phyloP scores from a whole-genome alignment of 2,888 invertebrate genomes.

The Subacronicta megacephala region DNA sequence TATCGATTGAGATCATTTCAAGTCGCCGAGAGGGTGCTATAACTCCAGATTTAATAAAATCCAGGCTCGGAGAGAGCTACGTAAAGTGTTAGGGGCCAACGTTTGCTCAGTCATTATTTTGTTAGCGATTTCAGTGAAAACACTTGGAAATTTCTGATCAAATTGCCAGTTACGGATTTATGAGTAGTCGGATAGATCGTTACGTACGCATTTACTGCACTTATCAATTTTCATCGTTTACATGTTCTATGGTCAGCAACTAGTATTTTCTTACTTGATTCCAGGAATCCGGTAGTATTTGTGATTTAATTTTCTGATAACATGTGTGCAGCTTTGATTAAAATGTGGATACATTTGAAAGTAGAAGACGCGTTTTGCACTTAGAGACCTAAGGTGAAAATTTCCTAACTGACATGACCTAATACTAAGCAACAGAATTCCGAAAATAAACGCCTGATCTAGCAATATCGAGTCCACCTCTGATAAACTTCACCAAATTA shows the following conservation, averaged over 20 bases:
- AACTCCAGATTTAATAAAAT: conserved; percentile 83
- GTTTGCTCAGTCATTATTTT: conserved; percentile 78
- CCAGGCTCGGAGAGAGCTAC: conserved; percentile 73
- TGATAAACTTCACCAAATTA: too few relatives aligned
- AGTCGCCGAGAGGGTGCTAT: conserved; percentile 77
- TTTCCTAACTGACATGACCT: background rate
- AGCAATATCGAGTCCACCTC: too few relatives aligned
- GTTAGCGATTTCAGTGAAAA: conserved; percentile 83
- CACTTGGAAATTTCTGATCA: conserved; percentile 78
- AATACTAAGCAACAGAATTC: background rate
- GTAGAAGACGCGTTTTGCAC: background rate
- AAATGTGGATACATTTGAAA: background rate
- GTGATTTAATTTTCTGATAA: conserved; percentile 57
- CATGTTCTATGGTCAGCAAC: conserved; percentile 55
- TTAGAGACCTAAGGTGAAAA: background rate
- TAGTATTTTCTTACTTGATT: conserved; percentile 54
- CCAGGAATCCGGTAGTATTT: conserved; percentile 51
- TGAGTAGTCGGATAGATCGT: conserved; percentile 65
- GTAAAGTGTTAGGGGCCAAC: conserved; percentile 78
- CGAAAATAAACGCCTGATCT: too few relatives aligned
- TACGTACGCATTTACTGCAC: conserved; percentile 64
- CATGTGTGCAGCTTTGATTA: conserved; percentile 28
- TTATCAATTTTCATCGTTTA: conserved; percentile 66
- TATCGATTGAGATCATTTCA: conserved; percentile 70
- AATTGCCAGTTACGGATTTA: conserved; percentile 78